Evolutionary conservation across 1,140 invertebrate species (phyloP).

Genomic region (Diploscapter pachys): DNA sequence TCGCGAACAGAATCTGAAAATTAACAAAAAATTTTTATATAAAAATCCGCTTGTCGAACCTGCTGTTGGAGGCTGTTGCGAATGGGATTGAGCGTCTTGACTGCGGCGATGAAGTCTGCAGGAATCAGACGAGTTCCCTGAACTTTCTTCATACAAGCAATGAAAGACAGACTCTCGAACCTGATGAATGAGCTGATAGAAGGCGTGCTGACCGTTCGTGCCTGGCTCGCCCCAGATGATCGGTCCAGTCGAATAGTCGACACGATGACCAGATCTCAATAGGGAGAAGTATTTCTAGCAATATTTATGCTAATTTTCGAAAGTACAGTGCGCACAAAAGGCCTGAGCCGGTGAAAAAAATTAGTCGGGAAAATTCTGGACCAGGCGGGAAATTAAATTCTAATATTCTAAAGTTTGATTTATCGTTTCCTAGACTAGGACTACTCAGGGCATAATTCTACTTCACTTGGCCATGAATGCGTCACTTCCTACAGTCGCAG

Average conservation of each 20-base stretch:
- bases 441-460: too few relatives aligned
- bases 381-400: too few relatives aligned
- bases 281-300: slow-evolving; percentile 48
- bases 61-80: slow-evolving; percentile 71
- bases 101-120: slow-evolving; percentile 92
- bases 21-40: background rate
- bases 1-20: slow-evolving; percentile 78
- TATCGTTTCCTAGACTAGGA: too few relatives aligned
- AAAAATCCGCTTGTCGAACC: slow-evolving; percentile 58
- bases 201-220: slow-evolving; percentile 98
- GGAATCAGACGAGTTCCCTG: slow-evolving; percentile 79
- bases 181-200: slow-evolving; percentile 93
- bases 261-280: slow-evolving; percentile 73
- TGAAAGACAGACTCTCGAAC: background rate
- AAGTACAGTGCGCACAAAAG: too few relatives aligned
- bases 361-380: too few relatives aligned
- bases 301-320: too few relatives aligned
- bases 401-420: too few relatives aligned
- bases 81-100: slow-evolving; percentile 87
- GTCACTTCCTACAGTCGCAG: too few relatives aligned
- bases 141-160: background rate
- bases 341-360: too few relatives aligned
- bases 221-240: slow-evolving; percentile 96
- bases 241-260: slow-evolving; percentile 81
- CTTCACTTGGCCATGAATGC: too few relatives aligned